A percentile compares a stretch with the other conserved stretches of the same genome.
phyloP scores from a whole-genome alignment of 2,888 invertebrate species.

The Andrena bicolor region DNA sequence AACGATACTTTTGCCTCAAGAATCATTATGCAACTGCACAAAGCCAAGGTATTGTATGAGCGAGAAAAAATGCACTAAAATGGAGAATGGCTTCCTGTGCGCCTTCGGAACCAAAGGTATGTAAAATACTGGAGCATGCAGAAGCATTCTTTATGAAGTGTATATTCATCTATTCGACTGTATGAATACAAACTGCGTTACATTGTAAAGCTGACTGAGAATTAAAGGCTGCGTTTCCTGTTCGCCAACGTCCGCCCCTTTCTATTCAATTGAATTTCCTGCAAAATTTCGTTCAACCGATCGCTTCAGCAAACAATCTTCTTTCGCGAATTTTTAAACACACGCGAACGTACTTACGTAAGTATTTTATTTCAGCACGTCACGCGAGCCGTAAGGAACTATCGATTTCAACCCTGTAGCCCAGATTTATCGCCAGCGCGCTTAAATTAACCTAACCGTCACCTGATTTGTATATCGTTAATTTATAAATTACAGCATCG shows the following conservation, averaged over 20 bases:
- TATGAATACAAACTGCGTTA: conserved; percentile 1
- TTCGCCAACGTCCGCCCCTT: background rate
- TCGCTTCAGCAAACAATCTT: conserved; percentile 1
- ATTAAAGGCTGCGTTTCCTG: background rate
- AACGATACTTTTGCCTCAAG: background rate
- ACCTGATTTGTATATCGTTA: conserved; percentile 32
- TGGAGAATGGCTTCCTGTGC: conserved; percentile 7
- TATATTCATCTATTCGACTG: background rate
- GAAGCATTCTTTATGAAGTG: conserved; percentile 10
- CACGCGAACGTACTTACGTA: conserved; percentile 50
- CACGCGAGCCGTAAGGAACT: conserved; percentile 44
- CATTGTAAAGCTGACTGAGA: background rate
- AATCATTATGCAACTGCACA: background rate
- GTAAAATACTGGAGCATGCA: background rate
- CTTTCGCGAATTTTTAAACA: conserved; percentile 34
- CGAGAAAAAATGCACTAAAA: conserved; percentile 1
- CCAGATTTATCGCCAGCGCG: conserved; percentile 28
- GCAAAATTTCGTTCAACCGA: background rate
- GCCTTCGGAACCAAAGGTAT: conserved; percentile 4
- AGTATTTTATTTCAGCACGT: conserved; percentile 38
- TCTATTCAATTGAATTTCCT: background rate
- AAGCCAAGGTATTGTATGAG: conserved; percentile 9
- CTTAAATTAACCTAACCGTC: conserved; percentile 23
- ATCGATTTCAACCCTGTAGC: conserved; percentile 36
- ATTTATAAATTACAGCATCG: conserved; percentile 20